phyloP scores from a whole-genome alignment of 2,888 invertebrate species.

The Nebria brevicollis region DNA sequence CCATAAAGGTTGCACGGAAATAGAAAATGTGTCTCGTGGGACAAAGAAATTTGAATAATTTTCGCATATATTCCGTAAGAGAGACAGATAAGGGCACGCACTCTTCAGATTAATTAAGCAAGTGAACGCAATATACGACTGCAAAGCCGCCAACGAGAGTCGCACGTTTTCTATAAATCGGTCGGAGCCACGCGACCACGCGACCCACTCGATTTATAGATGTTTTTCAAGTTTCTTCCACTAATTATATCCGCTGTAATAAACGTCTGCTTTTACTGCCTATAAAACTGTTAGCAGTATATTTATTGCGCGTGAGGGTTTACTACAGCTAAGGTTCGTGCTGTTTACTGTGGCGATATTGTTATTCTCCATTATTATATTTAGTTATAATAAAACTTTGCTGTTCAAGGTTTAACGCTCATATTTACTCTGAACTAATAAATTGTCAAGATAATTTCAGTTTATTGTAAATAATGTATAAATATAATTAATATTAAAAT shows the following conservation, averaged over 20 bases:
- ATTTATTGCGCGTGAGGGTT: slow-evolving; percentile 21
- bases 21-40: slow-evolving; percentile 21
- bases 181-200: slow-evolving; percentile 28
- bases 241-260: slow-evolving; percentile 44
- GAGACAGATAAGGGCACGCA: slow-evolving; percentile 32
- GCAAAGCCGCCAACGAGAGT: neutral
- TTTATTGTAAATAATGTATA: neutral
- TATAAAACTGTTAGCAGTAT: slow-evolving; percentile 46
- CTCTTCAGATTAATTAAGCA: slow-evolving; percentile 31
- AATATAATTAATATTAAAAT: no score
- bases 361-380: neutral
- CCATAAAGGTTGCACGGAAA: neutral
- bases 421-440: neutral
- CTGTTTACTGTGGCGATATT: neutral
- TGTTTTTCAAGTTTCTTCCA: slow-evolving; percentile 26
- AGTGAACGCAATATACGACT: neutral
- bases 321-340: neutral
- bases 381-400: neutral
- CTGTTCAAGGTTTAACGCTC: neutral
- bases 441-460: neutral
- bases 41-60: slow-evolving; percentile 34
- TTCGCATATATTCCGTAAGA: slow-evolving; percentile 31
- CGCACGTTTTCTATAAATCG: slow-evolving; percentile 12
- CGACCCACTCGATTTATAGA: slow-evolving; percentile 30
- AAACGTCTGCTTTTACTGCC: slow-evolving; percentile 42